Percentiles rank a stretch among this genome's conserved stretches.
These are phyloP conservation scores for Lophura nycthemera DNA, from an alignment of 2,113 vertebrate species.

Conservation along the genomic window DNA sequence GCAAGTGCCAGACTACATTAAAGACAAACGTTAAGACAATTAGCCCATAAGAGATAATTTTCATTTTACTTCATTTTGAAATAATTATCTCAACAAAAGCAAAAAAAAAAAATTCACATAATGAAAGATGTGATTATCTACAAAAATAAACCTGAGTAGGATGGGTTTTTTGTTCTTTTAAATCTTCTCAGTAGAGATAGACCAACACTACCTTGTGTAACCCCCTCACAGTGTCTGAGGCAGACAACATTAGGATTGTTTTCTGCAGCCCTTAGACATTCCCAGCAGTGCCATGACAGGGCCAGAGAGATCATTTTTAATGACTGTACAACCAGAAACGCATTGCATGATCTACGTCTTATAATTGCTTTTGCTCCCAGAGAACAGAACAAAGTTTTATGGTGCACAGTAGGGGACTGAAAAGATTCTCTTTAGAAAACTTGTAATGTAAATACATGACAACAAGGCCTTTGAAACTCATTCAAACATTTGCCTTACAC, in stretches of 20 bases:
- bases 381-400: slow-evolving; percentile 36
- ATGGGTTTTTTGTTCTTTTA: not conserved
- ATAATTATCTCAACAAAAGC: not conserved
- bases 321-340: slow-evolving; percentile 14
- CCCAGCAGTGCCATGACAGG: not conserved
- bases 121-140: not conserved
- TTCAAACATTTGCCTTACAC: slow-evolving; percentile 2
- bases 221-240: not conserved
- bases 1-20: not conserved
- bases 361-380: slow-evolving; percentile 48
- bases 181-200: not conserved
- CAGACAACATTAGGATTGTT: not conserved
- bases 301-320: slow-evolving; percentile 26
- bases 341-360: slow-evolving; percentile 36
- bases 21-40: not conserved
- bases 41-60: not conserved
- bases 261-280: slow-evolving; percentile 5
- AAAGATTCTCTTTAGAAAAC: slow-evolving; percentile 29
- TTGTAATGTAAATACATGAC: slow-evolving; percentile 22
- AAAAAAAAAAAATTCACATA: not conserved
- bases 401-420: not conserved
- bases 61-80: not conserved
- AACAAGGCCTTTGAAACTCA: slow-evolving; percentile 26
- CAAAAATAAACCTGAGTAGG: not conserved
- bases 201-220: not conserved